Conservation (phyloP, 30 jellyfish, hydroid and myxozoan genomes). For the Euphysa ruthae region DNA sequence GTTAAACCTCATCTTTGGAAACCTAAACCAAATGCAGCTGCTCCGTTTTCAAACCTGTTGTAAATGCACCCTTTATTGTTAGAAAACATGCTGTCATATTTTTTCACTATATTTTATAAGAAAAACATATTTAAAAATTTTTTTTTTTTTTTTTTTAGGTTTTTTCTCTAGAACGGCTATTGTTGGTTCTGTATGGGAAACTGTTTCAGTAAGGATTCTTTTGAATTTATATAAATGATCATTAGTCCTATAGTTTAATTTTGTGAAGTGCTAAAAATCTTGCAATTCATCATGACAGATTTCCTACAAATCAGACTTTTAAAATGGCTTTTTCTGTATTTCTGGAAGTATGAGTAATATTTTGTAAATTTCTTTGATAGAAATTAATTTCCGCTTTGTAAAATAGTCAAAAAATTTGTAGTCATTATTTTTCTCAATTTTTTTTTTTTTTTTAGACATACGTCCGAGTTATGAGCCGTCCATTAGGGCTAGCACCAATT, state of each 20-base stretch:
- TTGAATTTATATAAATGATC: no score
- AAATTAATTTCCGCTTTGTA: background rate
- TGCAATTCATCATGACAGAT: background rate
- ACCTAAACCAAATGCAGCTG: no score
- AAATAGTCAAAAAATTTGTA: no score
- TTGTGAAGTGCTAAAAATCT: background rate
- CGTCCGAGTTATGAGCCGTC: constrained; percentile 75
- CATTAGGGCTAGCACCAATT: constrained; percentile 47
- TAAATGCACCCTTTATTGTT: no score
- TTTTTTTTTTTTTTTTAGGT: constrained; percentile 50
- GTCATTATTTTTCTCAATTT: no score
- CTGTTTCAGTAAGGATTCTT: constrained; percentile 63
- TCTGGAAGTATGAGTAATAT: no score
- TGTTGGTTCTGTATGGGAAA: constrained; percentile 88
- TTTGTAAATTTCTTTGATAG: background rate
- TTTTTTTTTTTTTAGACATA: constrained; percentile 28
- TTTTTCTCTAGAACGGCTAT: constrained; percentile 63
- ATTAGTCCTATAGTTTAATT: background rate
- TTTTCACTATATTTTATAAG: no score
- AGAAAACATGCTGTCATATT: no score
- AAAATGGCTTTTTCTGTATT: background rate
- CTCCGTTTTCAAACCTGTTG: no score
- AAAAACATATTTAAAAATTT: background rate
- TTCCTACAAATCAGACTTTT: background rate
- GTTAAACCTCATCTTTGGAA: no score